Evolutionary conservation across 2,797 vertebrate genomes (phyloP).

Genomic region (Euphonia xanthogaster): DNA sequence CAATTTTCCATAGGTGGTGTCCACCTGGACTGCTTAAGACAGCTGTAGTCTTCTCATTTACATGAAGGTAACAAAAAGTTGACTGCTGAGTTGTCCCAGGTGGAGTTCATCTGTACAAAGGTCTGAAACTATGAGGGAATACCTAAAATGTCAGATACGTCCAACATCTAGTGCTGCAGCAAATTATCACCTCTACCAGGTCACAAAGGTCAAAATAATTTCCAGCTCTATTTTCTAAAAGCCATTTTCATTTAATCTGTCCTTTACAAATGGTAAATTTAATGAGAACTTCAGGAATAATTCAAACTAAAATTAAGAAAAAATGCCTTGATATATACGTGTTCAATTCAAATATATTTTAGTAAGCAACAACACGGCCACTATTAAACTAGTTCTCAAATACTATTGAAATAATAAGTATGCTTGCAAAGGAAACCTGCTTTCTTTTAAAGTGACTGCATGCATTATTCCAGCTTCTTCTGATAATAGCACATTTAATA

Average conservation of each 20-base stretch:
- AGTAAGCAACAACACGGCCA: conserved; percentile 64
- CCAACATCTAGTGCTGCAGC: conserved; percentile 31
- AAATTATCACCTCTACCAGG: conserved; percentile 56
- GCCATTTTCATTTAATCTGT: conserved; percentile 69
- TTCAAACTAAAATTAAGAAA: conserved; percentile 61
- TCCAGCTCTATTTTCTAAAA: conserved; percentile 69
- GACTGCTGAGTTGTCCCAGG: background rate
- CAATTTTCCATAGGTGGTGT: background rate
- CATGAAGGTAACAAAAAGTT: conserved; percentile 17
- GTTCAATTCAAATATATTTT: conserved; percentile 64
- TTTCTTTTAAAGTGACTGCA: conserved; percentile 64
- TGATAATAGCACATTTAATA: conserved; percentile 64
- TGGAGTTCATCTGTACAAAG: background rate
- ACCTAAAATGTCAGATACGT: conserved; percentile 44
- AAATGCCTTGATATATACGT: conserved; percentile 33
- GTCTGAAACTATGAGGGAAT: conserved; percentile 25
- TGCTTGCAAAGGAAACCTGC: conserved; percentile 47
- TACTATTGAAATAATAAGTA: conserved; percentile 64
- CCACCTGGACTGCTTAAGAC: background rate
- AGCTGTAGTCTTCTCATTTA: conserved; percentile 7
- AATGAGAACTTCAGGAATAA: conserved; percentile 68
- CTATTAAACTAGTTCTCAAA: conserved; percentile 67
- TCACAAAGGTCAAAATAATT: conserved; percentile 71
- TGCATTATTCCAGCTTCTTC: conserved; percentile 65
- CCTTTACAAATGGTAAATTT: conserved; percentile 71